These are phyloP conservation scores for Eristalis pertinax DNA, from an alignment of 2,888 invertebrate genomes.

Conservation along the genomic window DNA sequence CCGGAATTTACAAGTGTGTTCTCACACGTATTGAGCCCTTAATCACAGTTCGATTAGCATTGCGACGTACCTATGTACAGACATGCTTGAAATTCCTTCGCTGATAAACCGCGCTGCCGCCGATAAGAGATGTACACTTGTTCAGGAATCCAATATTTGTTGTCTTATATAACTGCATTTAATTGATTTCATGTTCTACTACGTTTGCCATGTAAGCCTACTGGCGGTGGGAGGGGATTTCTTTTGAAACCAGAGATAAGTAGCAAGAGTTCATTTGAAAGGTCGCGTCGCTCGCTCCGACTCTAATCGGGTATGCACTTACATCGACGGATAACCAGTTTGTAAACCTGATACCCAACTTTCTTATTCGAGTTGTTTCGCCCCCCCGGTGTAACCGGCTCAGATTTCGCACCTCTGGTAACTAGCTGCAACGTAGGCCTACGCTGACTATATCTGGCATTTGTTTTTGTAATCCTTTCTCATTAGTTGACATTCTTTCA, in stretches of 20 bases:
- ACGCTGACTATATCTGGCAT: conserved; percentile 13
- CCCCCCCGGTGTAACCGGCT: conserved; percentile 38
- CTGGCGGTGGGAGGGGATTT: conserved; percentile 20
- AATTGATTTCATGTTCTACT: not conserved
- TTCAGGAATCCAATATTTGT: not conserved
- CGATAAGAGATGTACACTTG: conserved; percentile 39
- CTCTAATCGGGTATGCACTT: conserved; percentile 36
- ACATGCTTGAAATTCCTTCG: conserved; percentile 21
- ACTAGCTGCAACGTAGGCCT: conserved; percentile 30
- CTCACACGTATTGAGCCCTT: not conserved
- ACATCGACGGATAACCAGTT: conserved; percentile 56
- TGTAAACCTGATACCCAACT: conserved; percentile 61
- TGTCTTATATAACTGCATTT: conserved; percentile 4
- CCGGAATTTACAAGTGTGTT: not conserved
- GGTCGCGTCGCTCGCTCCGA: conserved; percentile 47
- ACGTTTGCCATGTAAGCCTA: conserved; percentile 14
- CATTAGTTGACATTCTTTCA: not conserved
- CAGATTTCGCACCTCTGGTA: conserved; percentile 41
- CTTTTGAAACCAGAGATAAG: conserved; percentile 40
- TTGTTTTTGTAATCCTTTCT: conserved; percentile 12
- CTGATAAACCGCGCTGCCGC: conserved; percentile 30
- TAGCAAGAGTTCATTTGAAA: conserved; percentile 61
- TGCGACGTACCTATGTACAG: not conserved
- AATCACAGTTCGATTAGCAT: not conserved
- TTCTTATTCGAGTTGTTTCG: conserved; percentile 42